A percentile compares a stretch with the other conserved stretches of the same genome.
phyloP scores from a whole-genome alignment of 1,140 invertebrate genomes.

The Paraescarpia echinospica region DNA sequence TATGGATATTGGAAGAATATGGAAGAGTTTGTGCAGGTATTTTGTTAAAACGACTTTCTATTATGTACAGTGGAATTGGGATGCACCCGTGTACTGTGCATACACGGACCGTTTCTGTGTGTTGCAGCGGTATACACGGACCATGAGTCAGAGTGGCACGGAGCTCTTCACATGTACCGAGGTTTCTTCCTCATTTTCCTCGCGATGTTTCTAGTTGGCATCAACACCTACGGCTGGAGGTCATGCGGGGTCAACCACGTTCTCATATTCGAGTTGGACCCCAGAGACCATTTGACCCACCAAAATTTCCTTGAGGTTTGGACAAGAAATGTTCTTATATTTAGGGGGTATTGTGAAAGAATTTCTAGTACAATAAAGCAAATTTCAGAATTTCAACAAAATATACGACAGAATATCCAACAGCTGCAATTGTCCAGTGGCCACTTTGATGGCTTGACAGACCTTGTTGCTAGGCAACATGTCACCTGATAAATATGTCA shows the following conservation, averaged over 20 bases:
- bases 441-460: too few species aligned
- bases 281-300: constrained; percentile 90
- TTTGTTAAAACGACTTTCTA: neutral
- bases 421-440: too few species aligned
- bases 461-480: too few species aligned
- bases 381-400: too few species aligned
- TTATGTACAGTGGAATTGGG: too few species aligned
- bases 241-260: constrained; percentile 99
- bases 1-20: constrained; percentile 8
- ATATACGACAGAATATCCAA: too few species aligned
- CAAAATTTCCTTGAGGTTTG: constrained; percentile 89
- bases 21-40: neutral
- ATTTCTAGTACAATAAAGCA: too few species aligned
- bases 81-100: too few species aligned
- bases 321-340: neutral
- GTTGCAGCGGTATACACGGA: constrained; percentile 24
- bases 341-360: too few species aligned
- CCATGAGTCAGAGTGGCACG: constrained; percentile 49
- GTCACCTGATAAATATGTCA: too few species aligned
- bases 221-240: constrained; percentile 98
- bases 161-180: constrained; percentile 73
- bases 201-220: constrained; percentile 92
- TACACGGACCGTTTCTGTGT: constrained; percentile 1
- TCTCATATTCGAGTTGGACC: constrained; percentile 97
- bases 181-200: constrained; percentile 90